phyloP scores from a whole-genome alignment of 2,797 vertebrate species.

The Spea hammondii region DNA sequence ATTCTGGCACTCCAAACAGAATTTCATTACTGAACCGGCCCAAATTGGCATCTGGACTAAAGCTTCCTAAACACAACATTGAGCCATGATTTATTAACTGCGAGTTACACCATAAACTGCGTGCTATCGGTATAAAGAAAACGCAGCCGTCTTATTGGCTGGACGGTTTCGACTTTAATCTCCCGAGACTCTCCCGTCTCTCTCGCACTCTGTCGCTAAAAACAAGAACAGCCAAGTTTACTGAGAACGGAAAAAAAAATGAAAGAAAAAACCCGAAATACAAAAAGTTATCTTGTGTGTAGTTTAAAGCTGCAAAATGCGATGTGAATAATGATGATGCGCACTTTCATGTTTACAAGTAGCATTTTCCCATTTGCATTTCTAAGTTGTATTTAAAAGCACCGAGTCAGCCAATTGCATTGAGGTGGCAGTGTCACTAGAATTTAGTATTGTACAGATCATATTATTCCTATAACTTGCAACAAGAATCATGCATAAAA shows the following conservation, averaged over 20 bases:
- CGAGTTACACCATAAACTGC: constrained; percentile 39
- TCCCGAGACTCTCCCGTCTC: constrained; percentile 28
- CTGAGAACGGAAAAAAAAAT: constrained; percentile 3
- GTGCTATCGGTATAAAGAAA: constrained; percentile 39
- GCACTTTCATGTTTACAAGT: too few species aligned
- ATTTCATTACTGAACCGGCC: constrained; percentile 25
- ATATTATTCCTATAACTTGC: too few species aligned
- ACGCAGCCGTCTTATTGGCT: constrained; percentile 36
- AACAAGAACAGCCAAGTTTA: constrained; percentile 33
- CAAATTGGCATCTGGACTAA: constrained; percentile 31
- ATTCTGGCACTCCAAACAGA: neutral
- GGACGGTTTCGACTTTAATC: constrained; percentile 27
- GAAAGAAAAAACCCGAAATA: neutral
- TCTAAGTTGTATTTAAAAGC: too few species aligned
- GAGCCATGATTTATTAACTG: constrained; percentile 45
- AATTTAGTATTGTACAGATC: too few species aligned
- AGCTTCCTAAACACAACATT: constrained; percentile 23
- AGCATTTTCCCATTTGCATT: too few species aligned
- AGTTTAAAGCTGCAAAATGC: too few species aligned
- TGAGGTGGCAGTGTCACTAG: too few species aligned
- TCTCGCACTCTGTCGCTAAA: constrained; percentile 11
- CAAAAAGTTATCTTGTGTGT: neutral
- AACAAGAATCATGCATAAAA: too few species aligned
- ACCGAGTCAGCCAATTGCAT: too few species aligned
- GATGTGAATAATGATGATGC: too few species aligned